phyloP scores from a whole-genome alignment of 2,113 vertebrate species.

The Heterotilapia buettikoferi region DNA sequence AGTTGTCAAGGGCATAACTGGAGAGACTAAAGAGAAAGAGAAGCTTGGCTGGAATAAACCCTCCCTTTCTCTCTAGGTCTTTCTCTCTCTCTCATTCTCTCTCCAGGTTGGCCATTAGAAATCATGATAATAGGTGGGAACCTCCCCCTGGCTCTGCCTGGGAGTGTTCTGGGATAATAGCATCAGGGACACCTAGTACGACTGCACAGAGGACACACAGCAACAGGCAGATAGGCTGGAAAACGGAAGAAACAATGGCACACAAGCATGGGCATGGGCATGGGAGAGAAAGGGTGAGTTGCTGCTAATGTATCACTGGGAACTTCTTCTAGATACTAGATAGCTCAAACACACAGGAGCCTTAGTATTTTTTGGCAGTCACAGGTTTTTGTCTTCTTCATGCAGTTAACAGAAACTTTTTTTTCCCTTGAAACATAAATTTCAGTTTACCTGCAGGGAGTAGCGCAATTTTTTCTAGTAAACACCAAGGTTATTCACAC shows the following conservation, averaged over 20 bases:
- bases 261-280: conserved; percentile 58
- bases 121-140: conserved; percentile 58
- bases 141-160: conserved; percentile 60
- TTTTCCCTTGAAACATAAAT: neutral
- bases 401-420: neutral
- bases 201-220: conserved; percentile 56
- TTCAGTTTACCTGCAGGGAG: neutral
- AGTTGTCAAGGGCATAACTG: conserved; percentile 30
- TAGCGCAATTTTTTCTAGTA: neutral
- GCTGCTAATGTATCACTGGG: neutral
- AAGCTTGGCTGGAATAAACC: neutral
- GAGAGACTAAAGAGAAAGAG: neutral
- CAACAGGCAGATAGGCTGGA: conserved; percentile 37
- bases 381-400: neutral
- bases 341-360: neutral
- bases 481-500: neutral
- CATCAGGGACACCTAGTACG: conserved; percentile 65
- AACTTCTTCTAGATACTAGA: neutral
- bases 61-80: conserved; percentile 8
- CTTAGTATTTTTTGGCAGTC: neutral
- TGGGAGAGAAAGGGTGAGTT: conserved; percentile 62
- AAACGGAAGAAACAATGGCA: conserved; percentile 53
- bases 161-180: conserved; percentile 70
- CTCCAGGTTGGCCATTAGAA: conserved; percentile 60
- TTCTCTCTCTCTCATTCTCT: neutral